A percentile compares a stretch with the other conserved stretches of the same genome.
These are phyloP conservation scores for Heliornis fulica DNA, from an alignment of 2,113 vertebrate genomes.

Conservation along the genomic window DNA sequence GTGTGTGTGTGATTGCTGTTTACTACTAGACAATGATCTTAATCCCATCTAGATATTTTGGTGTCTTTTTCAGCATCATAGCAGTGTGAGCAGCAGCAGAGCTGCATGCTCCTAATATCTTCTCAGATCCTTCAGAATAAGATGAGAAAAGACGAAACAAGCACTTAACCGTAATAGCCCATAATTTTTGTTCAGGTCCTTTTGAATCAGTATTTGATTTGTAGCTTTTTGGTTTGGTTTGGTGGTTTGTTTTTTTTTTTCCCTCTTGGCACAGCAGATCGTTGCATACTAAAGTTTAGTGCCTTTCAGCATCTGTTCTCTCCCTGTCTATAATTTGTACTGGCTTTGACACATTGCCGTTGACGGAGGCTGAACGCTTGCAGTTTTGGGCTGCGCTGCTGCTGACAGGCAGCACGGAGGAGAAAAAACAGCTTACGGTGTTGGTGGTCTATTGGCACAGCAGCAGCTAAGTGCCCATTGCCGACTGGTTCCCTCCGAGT, in stretches of 20 bases:
- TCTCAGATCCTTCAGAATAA: conserved; percentile 5
- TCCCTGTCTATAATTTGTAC: conserved; percentile 37
- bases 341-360: conserved; percentile 43
- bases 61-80: not conserved
- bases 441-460: conserved; percentile 74
- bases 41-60: conserved; percentile 8
- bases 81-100: not conserved
- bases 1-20: not conserved
- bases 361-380: conserved; percentile 50
- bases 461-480: conserved; percentile 64
- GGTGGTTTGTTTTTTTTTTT: not conserved
- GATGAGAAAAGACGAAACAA: conserved; percentile 14
- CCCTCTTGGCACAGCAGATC: not conserved
- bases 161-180: not conserved
- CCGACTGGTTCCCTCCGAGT: conserved; percentile 53
- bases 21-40: conserved; percentile 27
- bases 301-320: conserved; percentile 56
- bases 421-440: conserved; percentile 42
- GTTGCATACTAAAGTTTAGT: conserved; percentile 68
- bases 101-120: not conserved
- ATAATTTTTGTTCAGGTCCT: conserved; percentile 3
- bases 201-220: conserved; percentile 44
- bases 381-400: conserved; percentile 51
- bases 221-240: conserved; percentile 32
- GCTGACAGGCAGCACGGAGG: conserved; percentile 43